phyloP scores from a whole-genome alignment of 2,888 invertebrate species.

The Chrysodeixis includens region DNA sequence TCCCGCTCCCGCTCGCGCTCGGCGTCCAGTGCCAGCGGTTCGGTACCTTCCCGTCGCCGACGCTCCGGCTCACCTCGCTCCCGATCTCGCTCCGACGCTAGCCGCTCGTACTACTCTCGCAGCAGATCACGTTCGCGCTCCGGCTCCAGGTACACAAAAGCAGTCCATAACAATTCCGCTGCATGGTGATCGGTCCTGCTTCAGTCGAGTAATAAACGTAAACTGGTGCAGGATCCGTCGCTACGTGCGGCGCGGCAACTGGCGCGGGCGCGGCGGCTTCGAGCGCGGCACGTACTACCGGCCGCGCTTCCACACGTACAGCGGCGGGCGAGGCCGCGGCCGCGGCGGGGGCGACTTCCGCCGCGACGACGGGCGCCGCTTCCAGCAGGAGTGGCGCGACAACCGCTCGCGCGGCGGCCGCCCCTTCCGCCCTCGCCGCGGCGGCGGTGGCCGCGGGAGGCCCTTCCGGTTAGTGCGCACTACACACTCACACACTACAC shows the following conservation, averaged over 20 bases:
- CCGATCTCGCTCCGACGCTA: slow-evolving; percentile 91
- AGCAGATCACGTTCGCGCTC: slow-evolving; percentile 90
- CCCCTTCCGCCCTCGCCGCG: slow-evolving; percentile 81
- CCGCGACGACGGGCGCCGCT: slow-evolving; percentile 76
- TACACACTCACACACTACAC: neutral
- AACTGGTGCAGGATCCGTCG: slow-evolving; percentile 71
- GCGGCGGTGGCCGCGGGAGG: slow-evolving; percentile 80
- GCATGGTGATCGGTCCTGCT: neutral
- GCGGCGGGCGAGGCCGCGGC: slow-evolving; percentile 88
- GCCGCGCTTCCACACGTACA: slow-evolving; percentile 92
- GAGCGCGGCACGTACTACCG: slow-evolving; percentile 94
- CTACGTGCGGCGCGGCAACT: slow-evolving; percentile 85
- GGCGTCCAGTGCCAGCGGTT: slow-evolving; percentile 80
- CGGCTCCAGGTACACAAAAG: slow-evolving; percentile 81
- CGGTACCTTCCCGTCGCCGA: slow-evolving; percentile 78
- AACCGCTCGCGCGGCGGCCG: slow-evolving; percentile 79
- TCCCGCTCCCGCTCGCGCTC: slow-evolving; percentile 90
- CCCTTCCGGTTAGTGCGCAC: slow-evolving; percentile 77
- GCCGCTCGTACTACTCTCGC: slow-evolving; percentile 89
- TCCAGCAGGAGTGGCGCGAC: slow-evolving; percentile 75
- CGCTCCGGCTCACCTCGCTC: slow-evolving; percentile 83
- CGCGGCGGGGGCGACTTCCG: slow-evolving; percentile 83
- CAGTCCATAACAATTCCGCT: slow-evolving; percentile 4
- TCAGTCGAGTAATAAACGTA: neutral
- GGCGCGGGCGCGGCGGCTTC: slow-evolving; percentile 89